Evolutionary conservation across 2,888 invertebrate species (phyloP).

Genomic region (Tinea semifulvella): DNA sequence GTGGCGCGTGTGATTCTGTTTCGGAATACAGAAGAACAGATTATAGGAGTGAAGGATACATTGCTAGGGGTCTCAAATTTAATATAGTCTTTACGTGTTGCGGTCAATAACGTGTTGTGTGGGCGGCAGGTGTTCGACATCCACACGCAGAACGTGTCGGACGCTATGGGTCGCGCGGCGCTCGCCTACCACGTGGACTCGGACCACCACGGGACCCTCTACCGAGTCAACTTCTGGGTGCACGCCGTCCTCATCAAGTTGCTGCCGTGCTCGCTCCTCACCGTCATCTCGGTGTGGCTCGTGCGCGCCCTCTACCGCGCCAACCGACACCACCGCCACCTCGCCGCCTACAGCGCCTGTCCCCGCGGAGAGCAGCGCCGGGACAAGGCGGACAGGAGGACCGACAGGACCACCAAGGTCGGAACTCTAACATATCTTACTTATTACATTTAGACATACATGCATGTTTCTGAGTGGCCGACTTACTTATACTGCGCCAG

Average conservation of each 20-base stretch:
- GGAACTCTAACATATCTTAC: too few species aligned
- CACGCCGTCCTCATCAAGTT: constrained; percentile 83
- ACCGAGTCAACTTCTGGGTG: constrained; percentile 81
- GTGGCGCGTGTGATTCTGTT: too few species aligned
- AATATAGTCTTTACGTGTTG: too few species aligned
- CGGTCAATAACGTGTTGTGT: too few species aligned
- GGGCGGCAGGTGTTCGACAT: constrained; percentile 59
- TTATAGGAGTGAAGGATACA: too few species aligned
- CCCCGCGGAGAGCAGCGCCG: constrained; percentile 55
- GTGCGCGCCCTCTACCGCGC: constrained; percentile 78
- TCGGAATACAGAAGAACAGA: too few species aligned
- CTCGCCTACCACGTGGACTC: constrained; percentile 59
- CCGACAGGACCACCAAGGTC: constrained; percentile 90
- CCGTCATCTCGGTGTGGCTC: constrained; percentile 75
- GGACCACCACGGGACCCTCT: constrained; percentile 66
- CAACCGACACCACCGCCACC: constrained; percentile 75
- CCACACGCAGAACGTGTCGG: constrained; percentile 53
- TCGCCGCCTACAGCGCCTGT: constrained; percentile 71
- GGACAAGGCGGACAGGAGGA: constrained; percentile 74
- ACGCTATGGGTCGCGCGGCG: constrained; percentile 42
- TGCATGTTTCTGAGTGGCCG: too few species aligned
- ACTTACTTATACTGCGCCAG: too few species aligned
- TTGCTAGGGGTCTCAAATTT: too few species aligned
- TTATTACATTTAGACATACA: too few species aligned
- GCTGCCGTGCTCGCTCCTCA: constrained; percentile 80